Base-by-base conservation (phyloP, 2,797 vertebrate species). In the Diplodus sargus region DNA sequence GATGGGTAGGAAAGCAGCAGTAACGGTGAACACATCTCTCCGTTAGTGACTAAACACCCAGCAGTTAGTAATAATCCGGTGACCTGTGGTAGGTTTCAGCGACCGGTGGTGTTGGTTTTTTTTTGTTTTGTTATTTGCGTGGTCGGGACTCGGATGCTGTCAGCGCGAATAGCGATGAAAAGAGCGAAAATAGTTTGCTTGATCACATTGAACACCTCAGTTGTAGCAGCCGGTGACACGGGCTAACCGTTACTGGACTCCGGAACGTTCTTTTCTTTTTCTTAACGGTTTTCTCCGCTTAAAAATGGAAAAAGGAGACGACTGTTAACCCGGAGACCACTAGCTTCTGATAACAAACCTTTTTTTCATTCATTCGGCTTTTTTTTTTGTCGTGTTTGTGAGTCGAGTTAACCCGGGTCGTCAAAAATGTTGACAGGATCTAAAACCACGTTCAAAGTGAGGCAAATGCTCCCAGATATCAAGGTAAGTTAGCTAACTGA, bases 391-490 rank as follows among this genome's bases (percentile, higher is more conserved):
- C 25, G 28, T 42, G 4, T 58, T 70, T 25, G 54, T 12, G 22
- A 75, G 13, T 65, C 47, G 71, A 87, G 69, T 25, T 43, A 28
- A 71, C 6, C 47, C 48, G 39, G 39, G 66, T 16, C 79, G 52
- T 48, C 11, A 82, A 89, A 90, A 30, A 97, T 97, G 96, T 85
- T 97, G 79, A 95, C 95, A 3, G 94, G 95, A 82, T 95, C 96
- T 18, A 96, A 94, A 90, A 95, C 88, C 80, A 97, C 96, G 79
- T 97, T 97, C 89, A 96, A 96, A 95, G 96, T 98, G 84, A 94
- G 96, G 67, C 95, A 97, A 82, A 93, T 96, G 91, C 91, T 92
- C 17, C 95, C 95, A 2, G 95, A 95, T n/a, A 92, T 96, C 57
- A 96, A 96, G 95, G 95, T 96, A 93, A 91, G 93, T 23, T 15